Evolutionary conservation across 2,797 vertebrate genomes (phyloP).

Genomic region (Furcifer pardalis): DNA sequence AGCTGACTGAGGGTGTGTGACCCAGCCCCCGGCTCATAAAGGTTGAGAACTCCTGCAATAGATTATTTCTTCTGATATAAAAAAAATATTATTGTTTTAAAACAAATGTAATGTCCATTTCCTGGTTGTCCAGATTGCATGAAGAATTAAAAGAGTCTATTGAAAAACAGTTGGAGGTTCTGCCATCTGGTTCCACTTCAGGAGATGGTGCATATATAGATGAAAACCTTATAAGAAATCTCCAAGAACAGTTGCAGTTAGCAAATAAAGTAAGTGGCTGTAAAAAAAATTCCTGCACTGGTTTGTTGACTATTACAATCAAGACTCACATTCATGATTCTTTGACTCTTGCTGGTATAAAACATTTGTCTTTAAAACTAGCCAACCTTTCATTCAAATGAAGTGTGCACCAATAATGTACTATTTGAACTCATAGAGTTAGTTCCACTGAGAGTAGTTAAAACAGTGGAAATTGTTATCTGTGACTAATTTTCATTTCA

Average conservation of each 20-base stretch:
- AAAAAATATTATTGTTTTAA: slow-evolving; percentile 12
- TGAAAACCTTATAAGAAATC: slow-evolving; percentile 79
- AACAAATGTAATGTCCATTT: slow-evolving; percentile 26
- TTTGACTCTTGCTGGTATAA: not conserved
- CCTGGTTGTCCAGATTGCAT: slow-evolving; percentile 82
- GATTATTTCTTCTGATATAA: slow-evolving; percentile 3
- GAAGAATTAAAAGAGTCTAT: slow-evolving; percentile 84
- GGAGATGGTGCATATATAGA: slow-evolving; percentile 75
- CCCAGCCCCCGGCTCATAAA: too few relatives aligned
- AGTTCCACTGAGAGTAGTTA: too few relatives aligned
- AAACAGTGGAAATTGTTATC: too few relatives aligned
- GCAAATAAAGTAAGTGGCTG: slow-evolving; percentile 81
- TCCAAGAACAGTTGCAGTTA: slow-evolving; percentile 88
- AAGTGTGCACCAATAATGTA: not conserved
- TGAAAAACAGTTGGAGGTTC: slow-evolving; percentile 83
- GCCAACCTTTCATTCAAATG: not conserved
- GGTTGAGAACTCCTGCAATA: too few relatives aligned
- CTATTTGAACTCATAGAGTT: not conserved
- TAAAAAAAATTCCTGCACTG: not conserved
- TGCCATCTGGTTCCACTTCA: slow-evolving; percentile 68
- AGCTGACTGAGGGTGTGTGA: too few relatives aligned
- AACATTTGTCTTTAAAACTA: not conserved
- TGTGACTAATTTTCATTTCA: too few relatives aligned
- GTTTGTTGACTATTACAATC: not conserved
- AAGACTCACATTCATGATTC: not conserved